A percentile compares a stretch with the other conserved stretches of the same genome.
These are phyloP conservation scores for Coreius guichenoti DNA, from an alignment of 2,797 vertebrate genomes.

Conservation along the genomic window DNA sequence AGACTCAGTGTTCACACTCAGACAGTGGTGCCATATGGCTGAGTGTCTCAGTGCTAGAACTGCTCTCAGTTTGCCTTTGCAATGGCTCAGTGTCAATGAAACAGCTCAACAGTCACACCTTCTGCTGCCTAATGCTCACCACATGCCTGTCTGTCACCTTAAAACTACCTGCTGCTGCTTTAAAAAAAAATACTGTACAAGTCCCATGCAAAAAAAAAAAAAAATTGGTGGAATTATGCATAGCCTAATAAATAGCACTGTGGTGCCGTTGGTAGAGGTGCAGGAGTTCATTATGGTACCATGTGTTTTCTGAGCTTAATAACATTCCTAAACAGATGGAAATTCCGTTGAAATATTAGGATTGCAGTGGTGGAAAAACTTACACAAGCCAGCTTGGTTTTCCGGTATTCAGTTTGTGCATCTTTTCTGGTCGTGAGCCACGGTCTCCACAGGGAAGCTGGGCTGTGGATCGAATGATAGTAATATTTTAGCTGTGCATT, in stretches of 20 bases:
- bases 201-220: not conserved
- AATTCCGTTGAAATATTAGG: not conserved
- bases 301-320: conserved; percentile 14
- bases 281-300: not conserved
- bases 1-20: conserved; percentile 48
- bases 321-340: not conserved
- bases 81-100: conserved; percentile 60
- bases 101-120: conserved; percentile 63
- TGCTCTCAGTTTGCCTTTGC: conserved; percentile 49
- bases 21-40: conserved; percentile 65
- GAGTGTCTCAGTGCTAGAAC: conserved; percentile 45
- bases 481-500: conserved; percentile 24
- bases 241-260: not conserved
- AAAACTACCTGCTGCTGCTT: conserved; percentile 50
- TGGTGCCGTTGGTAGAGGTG: not conserved
- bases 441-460: conserved; percentile 80
- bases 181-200: not conserved
- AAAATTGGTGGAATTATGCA: not conserved
- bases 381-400: conserved; percentile 67
- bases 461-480: conserved; percentile 57
- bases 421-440: conserved; percentile 77
- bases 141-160: conserved; percentile 61
- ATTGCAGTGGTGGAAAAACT: conserved; percentile 62
- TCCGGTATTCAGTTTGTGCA: conserved; percentile 4
- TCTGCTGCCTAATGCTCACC: conserved; percentile 63